Evolutionary conservation across 1,140 invertebrate species (phyloP).

Genomic region (Cydia splendana): DNA sequence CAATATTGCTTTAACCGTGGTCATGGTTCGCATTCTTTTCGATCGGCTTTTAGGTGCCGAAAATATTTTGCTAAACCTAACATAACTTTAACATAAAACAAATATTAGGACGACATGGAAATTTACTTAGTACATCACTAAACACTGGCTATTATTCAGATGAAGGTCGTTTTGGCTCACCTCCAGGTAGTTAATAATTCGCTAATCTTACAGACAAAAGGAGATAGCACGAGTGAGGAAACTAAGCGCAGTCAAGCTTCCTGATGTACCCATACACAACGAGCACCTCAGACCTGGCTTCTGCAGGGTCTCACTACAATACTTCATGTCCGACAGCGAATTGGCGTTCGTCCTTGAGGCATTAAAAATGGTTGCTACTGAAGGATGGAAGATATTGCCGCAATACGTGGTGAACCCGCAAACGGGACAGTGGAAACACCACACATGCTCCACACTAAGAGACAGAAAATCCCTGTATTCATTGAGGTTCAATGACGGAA

Average conservation of each 20-base stretch:
- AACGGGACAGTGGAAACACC: constrained; percentile 94
- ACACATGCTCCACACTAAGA: constrained; percentile 88
- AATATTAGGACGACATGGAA: background rate
- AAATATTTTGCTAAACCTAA: constrained; percentile 5
- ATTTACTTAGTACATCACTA: constrained; percentile 8
- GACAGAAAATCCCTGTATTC: constrained; percentile 91
- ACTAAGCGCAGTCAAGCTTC: constrained; percentile 66
- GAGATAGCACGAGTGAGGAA: constrained; percentile 69
- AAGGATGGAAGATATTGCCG: constrained; percentile 94
- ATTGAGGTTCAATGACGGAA: constrained; percentile 88
- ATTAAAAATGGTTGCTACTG: constrained; percentile 91
- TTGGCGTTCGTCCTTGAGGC: constrained; percentile 91
- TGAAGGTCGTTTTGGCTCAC: background rate
- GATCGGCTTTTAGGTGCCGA: background rate
- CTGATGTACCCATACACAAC: constrained; percentile 70
- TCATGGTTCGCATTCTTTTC: background rate
- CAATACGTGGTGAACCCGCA: constrained; percentile 92
- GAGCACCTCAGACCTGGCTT: constrained; percentile 94
- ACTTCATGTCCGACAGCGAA: constrained; percentile 90
- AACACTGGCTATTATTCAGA: background rate
- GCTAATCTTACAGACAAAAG: constrained; percentile 65
- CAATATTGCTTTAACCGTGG: no score
- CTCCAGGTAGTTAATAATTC: no score
- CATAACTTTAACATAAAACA: background rate
- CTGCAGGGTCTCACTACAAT: constrained; percentile 91